These are phyloP conservation scores for Drosophila littoralis DNA, from an alignment of 1,140 invertebrate species.

Conservation along the genomic window DNA sequence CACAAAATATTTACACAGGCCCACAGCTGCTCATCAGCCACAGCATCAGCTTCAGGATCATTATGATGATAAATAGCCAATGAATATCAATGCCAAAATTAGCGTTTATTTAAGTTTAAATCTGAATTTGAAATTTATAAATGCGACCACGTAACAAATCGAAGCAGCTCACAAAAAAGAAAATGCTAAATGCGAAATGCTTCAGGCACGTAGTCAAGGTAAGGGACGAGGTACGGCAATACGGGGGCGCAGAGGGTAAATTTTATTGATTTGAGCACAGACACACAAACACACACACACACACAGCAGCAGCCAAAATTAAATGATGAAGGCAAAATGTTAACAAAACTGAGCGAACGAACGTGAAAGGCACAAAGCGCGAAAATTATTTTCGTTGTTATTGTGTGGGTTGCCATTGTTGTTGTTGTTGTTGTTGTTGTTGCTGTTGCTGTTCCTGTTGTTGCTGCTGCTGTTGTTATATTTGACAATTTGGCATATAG, in stretches of 20 bases:
- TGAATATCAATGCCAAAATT: conserved; percentile 63
- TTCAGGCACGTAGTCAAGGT: conserved; percentile 8
- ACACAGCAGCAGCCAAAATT: conserved; percentile 61
- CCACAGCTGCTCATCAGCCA: conserved; percentile 10
- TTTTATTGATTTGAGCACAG: conserved; percentile 69
- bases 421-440: conserved; percentile 32
- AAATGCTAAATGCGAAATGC: conserved; percentile 5
- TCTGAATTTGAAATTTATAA: conserved; percentile 62
- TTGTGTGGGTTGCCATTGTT: conserved; percentile 41
- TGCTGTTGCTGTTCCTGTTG: conserved; percentile 19
- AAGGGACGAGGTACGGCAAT: not conserved
- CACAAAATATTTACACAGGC: conserved; percentile 34
- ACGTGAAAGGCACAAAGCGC: conserved; percentile 49
- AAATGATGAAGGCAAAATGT: conserved; percentile 65
- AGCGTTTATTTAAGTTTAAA: conserved; percentile 41
- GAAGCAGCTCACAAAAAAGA: conserved; percentile 3
- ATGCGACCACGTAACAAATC: conserved; percentile 41
- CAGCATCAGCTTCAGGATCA: not conserved
- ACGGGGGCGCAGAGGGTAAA: conserved; percentile 38
- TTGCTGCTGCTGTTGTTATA: conserved; percentile 42
- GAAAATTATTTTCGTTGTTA: conserved; percentile 75
- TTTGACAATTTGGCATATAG: conserved; percentile 65
- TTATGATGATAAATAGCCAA: conserved; percentile 34
- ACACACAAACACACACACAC: conserved; percentile 23
- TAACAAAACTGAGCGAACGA: conserved; percentile 53